phyloP scores from a whole-genome alignment of 1,140 invertebrate species.

The Planococcus citri region DNA sequence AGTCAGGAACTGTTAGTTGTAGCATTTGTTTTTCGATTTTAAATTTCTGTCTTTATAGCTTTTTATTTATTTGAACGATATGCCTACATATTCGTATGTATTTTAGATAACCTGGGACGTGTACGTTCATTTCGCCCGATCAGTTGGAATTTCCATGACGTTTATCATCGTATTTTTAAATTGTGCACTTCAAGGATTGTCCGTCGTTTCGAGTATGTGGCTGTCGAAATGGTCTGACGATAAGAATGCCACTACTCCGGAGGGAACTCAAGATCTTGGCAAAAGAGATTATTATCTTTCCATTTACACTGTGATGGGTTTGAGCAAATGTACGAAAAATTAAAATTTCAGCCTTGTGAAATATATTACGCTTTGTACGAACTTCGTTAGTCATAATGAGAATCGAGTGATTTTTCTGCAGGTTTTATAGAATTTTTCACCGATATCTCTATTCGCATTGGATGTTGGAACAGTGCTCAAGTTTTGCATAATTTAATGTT shows the following conservation, averaged over 20 bases:
- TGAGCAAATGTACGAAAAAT: conserved; percentile 72
- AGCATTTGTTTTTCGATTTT: neutral
- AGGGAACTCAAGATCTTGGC: conserved; percentile 44
- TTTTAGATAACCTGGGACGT: conserved; percentile 71
- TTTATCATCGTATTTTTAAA: conserved; percentile 67
- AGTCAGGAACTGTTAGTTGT: conserved; percentile 72
- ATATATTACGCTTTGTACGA: too few species aligned
- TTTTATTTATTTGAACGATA: too few species aligned
- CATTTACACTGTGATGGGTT: conserved; percentile 73
- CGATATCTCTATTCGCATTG: conserved; percentile 31
- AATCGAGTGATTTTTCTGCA: too few species aligned
- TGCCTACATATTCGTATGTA: too few species aligned
- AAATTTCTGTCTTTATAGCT: neutral
- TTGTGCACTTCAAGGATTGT: conserved; percentile 69
- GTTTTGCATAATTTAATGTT: conserved; percentile 65
- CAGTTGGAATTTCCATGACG: conserved; percentile 63
- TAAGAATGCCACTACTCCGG: conserved; percentile 36
- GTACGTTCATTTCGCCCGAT: conserved; percentile 77
- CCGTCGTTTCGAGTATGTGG: conserved; percentile 87
- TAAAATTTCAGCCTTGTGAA: too few species aligned
- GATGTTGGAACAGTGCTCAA: conserved; percentile 49
- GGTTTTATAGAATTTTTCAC: conserved; percentile 22
- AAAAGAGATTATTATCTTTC: conserved; percentile 68
- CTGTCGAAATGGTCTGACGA: conserved; percentile 75
- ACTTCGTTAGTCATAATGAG: too few species aligned